Conservation (phyloP, 2,888 invertebrate species). For the Eumerus sabulonum region DNA sequence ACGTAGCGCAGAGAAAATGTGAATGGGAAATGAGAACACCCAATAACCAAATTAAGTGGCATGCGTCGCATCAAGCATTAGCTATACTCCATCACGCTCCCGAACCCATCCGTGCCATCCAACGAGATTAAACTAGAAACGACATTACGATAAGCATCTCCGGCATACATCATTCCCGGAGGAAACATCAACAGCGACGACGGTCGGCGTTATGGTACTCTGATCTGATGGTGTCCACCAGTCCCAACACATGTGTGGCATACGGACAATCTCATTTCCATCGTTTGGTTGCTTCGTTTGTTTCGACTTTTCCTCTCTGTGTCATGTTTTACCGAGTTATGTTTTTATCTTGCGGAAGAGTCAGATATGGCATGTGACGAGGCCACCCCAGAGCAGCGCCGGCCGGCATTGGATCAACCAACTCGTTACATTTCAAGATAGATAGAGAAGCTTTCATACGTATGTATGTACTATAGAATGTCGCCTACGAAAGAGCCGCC, state of each 20-base stretch:
- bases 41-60: slow-evolving; percentile 43
- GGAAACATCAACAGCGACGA: neutral
- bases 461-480: too few species aligned
- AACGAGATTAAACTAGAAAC: slow-evolving; percentile 56
- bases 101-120: neutral
- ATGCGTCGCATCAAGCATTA: slow-evolving; percentile 14
- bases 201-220: too few species aligned
- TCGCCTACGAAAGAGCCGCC: slow-evolving; percentile 42
- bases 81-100: slow-evolving; percentile 2
- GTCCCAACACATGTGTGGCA: slow-evolving; percentile 62
- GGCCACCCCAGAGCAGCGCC: slow-evolving; percentile 60
- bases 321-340: slow-evolving; percentile 51
- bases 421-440: slow-evolving; percentile 41
- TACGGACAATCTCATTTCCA: slow-evolving; percentile 57
- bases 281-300: slow-evolving; percentile 29
- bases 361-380: slow-evolving; percentile 66
- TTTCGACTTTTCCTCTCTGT: slow-evolving; percentile 10
- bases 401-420: slow-evolving; percentile 13
- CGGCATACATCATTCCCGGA: slow-evolving; percentile 56
- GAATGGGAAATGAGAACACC: neutral
- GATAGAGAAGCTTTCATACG: slow-evolving; percentile 50
- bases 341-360: slow-evolving; percentile 67
- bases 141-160: slow-evolving; percentile 56
- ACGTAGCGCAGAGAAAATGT: neutral
- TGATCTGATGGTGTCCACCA: slow-evolving; percentile 41